Evolutionary conservation across 1,140 invertebrate species (phyloP), one percentile per base, ranked within the genome.

Genomic region (Mya arenaria): DNA sequence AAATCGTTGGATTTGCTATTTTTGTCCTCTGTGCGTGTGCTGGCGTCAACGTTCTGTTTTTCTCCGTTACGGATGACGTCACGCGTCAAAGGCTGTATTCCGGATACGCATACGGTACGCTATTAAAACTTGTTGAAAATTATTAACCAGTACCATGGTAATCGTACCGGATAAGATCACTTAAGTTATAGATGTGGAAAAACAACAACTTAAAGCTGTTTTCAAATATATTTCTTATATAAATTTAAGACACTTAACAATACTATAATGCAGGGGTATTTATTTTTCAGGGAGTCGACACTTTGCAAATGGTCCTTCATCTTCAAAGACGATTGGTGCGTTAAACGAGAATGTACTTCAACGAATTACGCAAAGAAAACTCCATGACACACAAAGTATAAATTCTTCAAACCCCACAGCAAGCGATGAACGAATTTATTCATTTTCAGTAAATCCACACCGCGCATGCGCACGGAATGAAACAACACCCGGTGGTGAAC

Each of bases 1-100:
- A 30, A 39, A 23, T 23, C 34, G 15, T 25, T 5, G 34, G 25
- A 19, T 73, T 36, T 58, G 17, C 58, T 1, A n/a, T 73, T 13
- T 5, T 58, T n/a, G 23, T 73, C 4, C 55, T 73, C 13, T 73
- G 69, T 55, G 55, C 69, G 58, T 73, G 69, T 36, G 69, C 69
- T 13, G 48, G 44, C 10, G 69, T 73, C 30, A 73, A 73, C 25
- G 25, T 73, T 1, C 52, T 73, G 2, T 39, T 73, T 34, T 73
- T 55, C 19, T 28, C 6, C 69, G 1, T 36, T 73, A n/a, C n/a
- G 23, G 17, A 30, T 25, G 55, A 19, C 19, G 5, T 23, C 4
- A 19, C 41, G 17, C 1, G 30, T 0, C 17, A 69, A 17, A 13
- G 41, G 6, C 23, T 15, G 30, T 15, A 10, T 15, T 44, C 34